Conservation (phyloP, 2,113 vertebrate genomes). For the Procavia capensis region DNA sequence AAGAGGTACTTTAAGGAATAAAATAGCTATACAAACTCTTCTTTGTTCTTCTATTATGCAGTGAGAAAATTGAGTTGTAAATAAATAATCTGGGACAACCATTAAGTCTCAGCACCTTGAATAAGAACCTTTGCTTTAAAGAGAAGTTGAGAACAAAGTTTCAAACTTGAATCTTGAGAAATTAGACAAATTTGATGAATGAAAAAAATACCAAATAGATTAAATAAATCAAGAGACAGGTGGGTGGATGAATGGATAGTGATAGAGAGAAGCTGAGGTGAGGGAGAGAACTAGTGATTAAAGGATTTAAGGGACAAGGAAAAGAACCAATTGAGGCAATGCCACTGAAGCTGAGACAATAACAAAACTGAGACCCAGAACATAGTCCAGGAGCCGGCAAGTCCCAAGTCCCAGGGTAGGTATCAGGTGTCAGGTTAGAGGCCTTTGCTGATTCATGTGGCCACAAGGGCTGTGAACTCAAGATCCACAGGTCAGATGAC, state of each 20-base stretch:
- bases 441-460: no score
- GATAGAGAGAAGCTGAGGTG: neutral
- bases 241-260: neutral
- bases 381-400: neutral
- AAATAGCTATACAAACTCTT: neutral
- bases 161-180: neutral
- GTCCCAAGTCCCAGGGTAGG: no score
- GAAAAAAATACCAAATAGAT: neutral
- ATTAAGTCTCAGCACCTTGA: neutral
- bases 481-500: no score
- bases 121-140: neutral
- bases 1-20: neutral
- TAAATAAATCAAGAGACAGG: neutral
- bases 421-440: no score
- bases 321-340: neutral
- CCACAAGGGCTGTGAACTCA: no score
- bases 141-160: neutral
- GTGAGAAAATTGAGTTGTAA: neutral
- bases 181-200: neutral
- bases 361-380: neutral
- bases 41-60: conserved; percentile 28
- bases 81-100: neutral
- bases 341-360: neutral
- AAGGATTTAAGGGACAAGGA: neutral
- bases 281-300: neutral